Evolutionary conservation across 2,113 vertebrate species (phyloP).

Genomic region (Acinonyx jubatus): DNA sequence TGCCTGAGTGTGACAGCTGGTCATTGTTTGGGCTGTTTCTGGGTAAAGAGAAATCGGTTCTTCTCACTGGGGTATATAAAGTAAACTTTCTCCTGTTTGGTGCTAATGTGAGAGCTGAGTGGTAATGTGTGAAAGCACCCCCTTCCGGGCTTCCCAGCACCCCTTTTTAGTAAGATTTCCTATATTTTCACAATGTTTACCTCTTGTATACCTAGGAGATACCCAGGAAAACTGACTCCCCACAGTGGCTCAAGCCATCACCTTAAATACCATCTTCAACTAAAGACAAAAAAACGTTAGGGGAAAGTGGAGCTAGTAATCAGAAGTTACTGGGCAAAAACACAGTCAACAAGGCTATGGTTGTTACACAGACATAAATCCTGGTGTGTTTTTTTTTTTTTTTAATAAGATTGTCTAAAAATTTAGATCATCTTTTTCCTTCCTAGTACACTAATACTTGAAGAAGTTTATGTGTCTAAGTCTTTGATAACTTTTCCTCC

Average conservation of each 20-base stretch:
- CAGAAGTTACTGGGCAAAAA: background rate
- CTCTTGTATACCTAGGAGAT: background rate
- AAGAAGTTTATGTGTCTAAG: background rate
- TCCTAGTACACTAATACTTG: background rate
- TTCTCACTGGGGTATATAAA: background rate
- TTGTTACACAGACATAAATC: background rate
- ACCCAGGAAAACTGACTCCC: background rate
- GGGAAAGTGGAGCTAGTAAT: background rate
- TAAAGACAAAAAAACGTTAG: background rate
- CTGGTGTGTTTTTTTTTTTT: background rate
- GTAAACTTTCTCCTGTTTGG: background rate
- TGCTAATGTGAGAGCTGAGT: no score
- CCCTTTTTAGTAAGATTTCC: background rate
- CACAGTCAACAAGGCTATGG: background rate
- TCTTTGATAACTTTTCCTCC: background rate
- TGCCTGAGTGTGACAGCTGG: background rate
- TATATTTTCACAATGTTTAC: background rate
- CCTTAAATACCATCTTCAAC: background rate
- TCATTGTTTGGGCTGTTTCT: background rate
- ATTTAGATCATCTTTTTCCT: background rate
- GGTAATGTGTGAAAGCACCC: background rate
- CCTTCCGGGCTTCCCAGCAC: background rate
- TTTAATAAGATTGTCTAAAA: background rate
- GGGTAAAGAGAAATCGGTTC: background rate
- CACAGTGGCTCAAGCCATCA: background rate